Evolutionary conservation across 1,140 invertebrate genomes (phyloP).

Genomic region (Calliphora vicina): DNA sequence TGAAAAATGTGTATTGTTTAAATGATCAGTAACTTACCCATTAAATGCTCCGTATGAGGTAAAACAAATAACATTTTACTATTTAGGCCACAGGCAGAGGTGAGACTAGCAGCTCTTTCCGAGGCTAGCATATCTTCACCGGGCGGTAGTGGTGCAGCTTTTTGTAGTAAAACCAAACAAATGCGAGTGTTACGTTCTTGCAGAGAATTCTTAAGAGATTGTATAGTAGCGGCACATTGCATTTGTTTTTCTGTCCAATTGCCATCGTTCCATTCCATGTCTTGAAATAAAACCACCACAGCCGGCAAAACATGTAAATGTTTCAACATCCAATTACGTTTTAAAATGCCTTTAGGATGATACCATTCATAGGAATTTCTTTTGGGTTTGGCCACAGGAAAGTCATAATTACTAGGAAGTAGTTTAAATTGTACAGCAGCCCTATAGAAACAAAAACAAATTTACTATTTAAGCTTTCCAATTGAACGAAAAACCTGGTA

Average conservation of each 20-base stretch:
- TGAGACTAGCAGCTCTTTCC: conserved; percentile 88
- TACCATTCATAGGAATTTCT: conserved; percentile 94
- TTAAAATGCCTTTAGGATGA: conserved; percentile 94
- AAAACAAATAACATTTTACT: conserved; percentile 92
- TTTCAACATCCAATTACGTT: conserved; percentile 95
- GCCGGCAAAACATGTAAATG: conserved; percentile 90
- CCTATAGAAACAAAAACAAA: conserved; percentile 57
- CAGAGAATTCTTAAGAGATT: conserved; percentile 73
- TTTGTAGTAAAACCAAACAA: conserved; percentile 89
- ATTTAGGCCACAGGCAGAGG: conserved; percentile 88
- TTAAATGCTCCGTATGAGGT: conserved; percentile 88
- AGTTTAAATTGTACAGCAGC: conserved; percentile 87
- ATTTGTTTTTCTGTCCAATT: conserved; percentile 93
- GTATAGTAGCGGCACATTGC: conserved; percentile 90
- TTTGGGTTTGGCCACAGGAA: conserved; percentile 90
- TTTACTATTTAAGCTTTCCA: not conserved
- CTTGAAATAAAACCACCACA: conserved; percentile 93
- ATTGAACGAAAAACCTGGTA: not conserved
- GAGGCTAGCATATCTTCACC: conserved; percentile 86
- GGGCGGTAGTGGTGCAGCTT: conserved; percentile 76
- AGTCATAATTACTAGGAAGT: conserved; percentile 80
- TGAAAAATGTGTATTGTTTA: not conserved
- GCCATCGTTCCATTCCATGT: conserved; percentile 96
- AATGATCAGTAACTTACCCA: conserved; percentile 64
- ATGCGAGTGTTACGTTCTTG: conserved; percentile 87